Conservation (phyloP, 2,113 vertebrate species). For the Chascanopsetta lugubris region DNA sequence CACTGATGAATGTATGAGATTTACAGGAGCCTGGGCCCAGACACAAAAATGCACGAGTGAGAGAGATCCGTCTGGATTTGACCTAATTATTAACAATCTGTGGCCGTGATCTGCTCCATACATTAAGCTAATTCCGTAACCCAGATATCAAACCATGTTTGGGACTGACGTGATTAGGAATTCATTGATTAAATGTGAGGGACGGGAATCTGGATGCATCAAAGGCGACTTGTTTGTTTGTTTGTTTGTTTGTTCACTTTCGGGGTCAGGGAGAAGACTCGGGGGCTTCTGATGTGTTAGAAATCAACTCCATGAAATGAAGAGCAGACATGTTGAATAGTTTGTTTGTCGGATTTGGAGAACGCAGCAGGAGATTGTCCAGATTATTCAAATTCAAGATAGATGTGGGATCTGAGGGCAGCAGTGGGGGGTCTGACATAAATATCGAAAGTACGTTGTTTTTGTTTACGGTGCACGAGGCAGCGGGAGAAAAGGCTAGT, state of each 20-base stretch:
- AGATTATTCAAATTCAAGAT: no score
- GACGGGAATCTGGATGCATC: not conserved
- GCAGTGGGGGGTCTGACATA: no score
- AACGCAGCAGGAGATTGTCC: no score
- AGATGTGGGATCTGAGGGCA: no score
- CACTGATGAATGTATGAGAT: constrained; percentile 66
- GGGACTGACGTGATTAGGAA: constrained; percentile 38
- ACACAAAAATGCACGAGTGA: constrained; percentile 23
- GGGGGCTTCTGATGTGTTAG: no score
- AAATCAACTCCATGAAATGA: no score
- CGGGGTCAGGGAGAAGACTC: not conserved
- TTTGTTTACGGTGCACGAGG: not conserved
- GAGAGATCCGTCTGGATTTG: constrained; percentile 31
- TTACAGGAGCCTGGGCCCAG: constrained; percentile 38
- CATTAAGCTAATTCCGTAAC: constrained; percentile 7
- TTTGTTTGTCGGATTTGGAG: no score
- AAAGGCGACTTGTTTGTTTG: not conserved
- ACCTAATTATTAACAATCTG: constrained; percentile 50
- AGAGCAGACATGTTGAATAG: no score
- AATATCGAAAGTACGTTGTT: no score
- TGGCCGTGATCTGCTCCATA: constrained; percentile 8
- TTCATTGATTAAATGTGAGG: constrained; percentile 7
- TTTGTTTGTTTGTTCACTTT: not conserved
- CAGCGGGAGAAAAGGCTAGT: no score
- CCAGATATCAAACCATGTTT: no score